Percentiles rank a stretch among this genome's conserved stretches.
phyloP scores from a whole-genome alignment of 2,113 vertebrate genomes.

The Hippocampus barbouri region DNA sequence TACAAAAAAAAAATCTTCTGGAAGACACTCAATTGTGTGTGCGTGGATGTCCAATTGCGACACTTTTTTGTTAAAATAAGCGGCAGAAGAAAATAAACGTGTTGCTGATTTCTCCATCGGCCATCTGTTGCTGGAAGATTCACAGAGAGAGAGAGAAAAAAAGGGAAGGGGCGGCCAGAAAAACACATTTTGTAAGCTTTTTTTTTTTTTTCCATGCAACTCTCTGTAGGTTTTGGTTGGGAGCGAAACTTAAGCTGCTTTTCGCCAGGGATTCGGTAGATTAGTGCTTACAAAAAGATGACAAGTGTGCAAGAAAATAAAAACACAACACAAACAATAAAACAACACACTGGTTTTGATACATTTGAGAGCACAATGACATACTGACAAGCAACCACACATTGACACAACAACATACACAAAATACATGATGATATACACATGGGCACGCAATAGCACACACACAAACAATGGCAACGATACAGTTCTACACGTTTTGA shows the following conservation, averaged over 20 bases:
- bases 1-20: slow-evolving; percentile 41
- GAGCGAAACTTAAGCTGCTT: slow-evolving; percentile 7
- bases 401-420: background rate
- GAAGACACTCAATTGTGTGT: slow-evolving; percentile 53
- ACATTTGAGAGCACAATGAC: background rate
- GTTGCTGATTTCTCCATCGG: slow-evolving; percentile 68
- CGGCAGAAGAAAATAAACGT: slow-evolving; percentile 70
- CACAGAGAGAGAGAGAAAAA: slow-evolving; percentile 43
- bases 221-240: background rate
- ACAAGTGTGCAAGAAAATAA: background rate
- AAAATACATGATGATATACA: too few relatives aligned
- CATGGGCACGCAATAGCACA: too few relatives aligned
- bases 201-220: background rate
- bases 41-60: slow-evolving; percentile 63
- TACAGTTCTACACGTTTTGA: too few relatives aligned
- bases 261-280: slow-evolving; percentile 14
- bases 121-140: slow-evolving; percentile 72
- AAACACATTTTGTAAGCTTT: slow-evolving; percentile 42
- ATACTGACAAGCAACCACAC: too few relatives aligned
- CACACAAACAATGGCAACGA: too few relatives aligned
- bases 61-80: slow-evolving; percentile 66
- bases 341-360: background rate
- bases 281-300: slow-evolving; percentile 11
- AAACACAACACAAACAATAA: background rate
- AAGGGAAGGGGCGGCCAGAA: slow-evolving; percentile 5